Evolutionary conservation across 2,113 vertebrate genomes (phyloP), one percentile per base, ranked within the genome.

Genomic region (Sitta europaea): DNA sequence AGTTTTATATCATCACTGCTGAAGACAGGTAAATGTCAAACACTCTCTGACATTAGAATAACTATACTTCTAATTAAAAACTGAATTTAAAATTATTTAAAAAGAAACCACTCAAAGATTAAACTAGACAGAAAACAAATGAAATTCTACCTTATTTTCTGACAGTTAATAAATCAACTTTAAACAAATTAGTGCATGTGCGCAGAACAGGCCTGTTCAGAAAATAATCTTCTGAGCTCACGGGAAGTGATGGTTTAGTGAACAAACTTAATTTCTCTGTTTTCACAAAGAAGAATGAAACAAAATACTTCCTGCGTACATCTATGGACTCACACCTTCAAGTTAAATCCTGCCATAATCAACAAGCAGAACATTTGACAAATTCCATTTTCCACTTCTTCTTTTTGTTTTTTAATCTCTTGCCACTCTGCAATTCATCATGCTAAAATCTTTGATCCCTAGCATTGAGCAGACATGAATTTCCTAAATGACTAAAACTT

Each of bases 401-500:
- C 6, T 82, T 84, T 29, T 28, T 10, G 29, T 24, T 33, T 51
- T 29, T 45, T 11, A 42, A n/a, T 48, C n/a, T 75, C 55, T 38
- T 53, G 45, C 94, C 65, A 88, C 65, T 76, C 75, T 92, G n/a
- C 53, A 68, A 50, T 95, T 96, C 74, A 84, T 91, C 66, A 35
- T 83, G 53, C 77, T 84, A 95, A 94, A 96, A 97, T 94, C 92
- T 81, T 54, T 94, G 96, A 90, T 95, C 66, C 68, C 55, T 23
- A 71, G 55, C 23, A 7, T 14, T 90, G 90, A 96, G 80, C 70
- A 75, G 71, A 91, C 74, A 95, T 51, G 59, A 40, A 94, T 95
- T 92, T 97, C 85, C 86, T 96, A 97, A 97, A 97, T 73, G 72
- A 87, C 71, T 97, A 89, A 96, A 98, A 94, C 79, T 96, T 97